A percentile compares a stretch with the other conserved stretches of the same genome.
Conservation (phyloP, 2,888 invertebrate genomes). For the Drosophila prostipennis region DNA sequence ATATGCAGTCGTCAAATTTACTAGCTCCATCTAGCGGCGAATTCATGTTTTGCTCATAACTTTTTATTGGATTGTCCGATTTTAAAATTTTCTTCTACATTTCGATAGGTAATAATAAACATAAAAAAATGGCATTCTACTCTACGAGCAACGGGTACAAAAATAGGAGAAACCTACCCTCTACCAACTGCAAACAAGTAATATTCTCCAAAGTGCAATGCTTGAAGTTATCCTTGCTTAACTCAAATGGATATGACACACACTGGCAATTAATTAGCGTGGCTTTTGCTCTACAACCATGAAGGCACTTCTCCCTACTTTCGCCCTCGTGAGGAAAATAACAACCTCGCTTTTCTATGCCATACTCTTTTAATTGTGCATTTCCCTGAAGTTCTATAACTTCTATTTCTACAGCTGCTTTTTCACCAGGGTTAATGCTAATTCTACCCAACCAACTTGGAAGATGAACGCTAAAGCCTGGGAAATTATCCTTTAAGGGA, state of each 20-base stretch:
- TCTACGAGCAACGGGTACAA: too few species aligned
- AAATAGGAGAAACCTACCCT: constrained; percentile 52
- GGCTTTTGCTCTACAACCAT: constrained; percentile 63
- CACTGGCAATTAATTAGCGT: constrained; percentile 69
- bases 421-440: constrained; percentile 60
- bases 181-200: constrained; percentile 68
- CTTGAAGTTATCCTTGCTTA: constrained; percentile 11
- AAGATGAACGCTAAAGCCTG: constrained; percentile 66
- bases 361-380: constrained; percentile 49
- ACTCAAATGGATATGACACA: constrained; percentile 57
- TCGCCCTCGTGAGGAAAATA: constrained; percentile 68
- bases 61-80: too few species aligned
- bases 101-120: too few species aligned
- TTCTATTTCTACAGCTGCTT: constrained; percentile 48
- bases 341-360: constrained; percentile 64
- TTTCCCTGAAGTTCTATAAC: constrained; percentile 53
- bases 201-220: constrained; percentile 70
- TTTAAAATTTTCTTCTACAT: too few species aligned
- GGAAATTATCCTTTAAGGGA: constrained; percentile 20
- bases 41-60: too few species aligned
- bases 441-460: constrained; percentile 60
- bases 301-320: constrained; percentile 64
- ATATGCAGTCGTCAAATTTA: too few species aligned
- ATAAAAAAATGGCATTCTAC: too few species aligned
- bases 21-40: too few species aligned